phyloP scores from a whole-genome alignment of 2,797 vertebrate genomes.

The Pitangus sulphuratus region DNA sequence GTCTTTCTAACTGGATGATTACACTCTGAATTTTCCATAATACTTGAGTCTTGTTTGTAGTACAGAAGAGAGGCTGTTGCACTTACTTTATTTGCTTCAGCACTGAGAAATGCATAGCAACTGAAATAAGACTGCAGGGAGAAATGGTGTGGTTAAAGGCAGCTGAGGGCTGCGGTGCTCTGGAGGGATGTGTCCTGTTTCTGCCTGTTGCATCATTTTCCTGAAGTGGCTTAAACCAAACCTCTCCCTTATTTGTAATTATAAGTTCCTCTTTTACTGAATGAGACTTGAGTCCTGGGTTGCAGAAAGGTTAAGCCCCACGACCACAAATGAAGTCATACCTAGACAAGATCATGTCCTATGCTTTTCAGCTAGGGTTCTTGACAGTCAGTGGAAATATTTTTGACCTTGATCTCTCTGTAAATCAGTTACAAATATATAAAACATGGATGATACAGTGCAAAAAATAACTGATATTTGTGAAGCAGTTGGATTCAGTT shows the following conservation, averaged over 20 bases:
- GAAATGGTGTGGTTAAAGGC: accelerated
- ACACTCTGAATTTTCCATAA: background rate
- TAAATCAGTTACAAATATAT: background rate
- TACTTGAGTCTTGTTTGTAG: background rate
- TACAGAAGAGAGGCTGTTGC: background rate
- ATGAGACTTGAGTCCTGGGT: background rate
- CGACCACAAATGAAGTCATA: background rate
- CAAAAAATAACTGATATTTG: background rate
- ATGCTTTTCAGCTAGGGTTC: background rate
- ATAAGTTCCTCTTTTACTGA: background rate
- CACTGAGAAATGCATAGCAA: background rate
- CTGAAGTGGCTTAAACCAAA: background rate
- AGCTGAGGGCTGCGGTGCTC: background rate
- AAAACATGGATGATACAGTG: background rate
- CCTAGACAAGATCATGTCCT: background rate
- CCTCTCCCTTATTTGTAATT: accelerated
- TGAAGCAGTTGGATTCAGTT: background rate
- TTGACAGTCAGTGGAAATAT: background rate
- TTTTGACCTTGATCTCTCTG: background rate
- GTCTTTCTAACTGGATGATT: background rate
- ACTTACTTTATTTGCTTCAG: background rate
- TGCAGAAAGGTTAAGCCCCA: background rate
- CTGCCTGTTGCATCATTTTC: background rate
- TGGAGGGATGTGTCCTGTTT: background rate
- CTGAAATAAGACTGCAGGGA: background rate